A percentile compares a stretch with the other conserved stretches of the same genome.
phyloP scores from a whole-genome alignment of 1,140 invertebrate species.

The Aphaenogaster rudis region DNA sequence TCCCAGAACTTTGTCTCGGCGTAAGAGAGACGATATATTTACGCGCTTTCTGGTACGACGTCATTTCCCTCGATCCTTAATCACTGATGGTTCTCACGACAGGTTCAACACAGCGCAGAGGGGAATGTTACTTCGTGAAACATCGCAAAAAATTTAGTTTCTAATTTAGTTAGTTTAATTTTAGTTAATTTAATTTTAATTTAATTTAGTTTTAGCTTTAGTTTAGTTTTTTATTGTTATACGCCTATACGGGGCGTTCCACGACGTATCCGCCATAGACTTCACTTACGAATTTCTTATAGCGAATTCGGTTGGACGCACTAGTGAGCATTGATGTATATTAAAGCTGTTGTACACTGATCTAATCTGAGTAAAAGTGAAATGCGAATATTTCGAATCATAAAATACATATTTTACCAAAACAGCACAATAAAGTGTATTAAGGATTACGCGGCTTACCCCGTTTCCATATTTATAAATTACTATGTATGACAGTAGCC shows the following conservation, averaged over 20 bases:
- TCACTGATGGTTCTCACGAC: background rate
- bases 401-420: no score
- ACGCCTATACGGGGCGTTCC: background rate
- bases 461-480: no score
- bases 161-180: background rate
- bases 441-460: no score
- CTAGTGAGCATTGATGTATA: no score
- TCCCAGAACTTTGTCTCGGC: background rate
- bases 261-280: background rate
- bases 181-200: background rate
- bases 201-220: background rate
- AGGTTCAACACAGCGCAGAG: background rate
- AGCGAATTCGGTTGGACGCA: no score
- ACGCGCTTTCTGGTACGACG: background rate
- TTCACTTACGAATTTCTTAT: background rate
- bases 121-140: background rate
- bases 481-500: no score
- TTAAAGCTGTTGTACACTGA: no score
- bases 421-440: no score
- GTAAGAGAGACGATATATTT: background rate
- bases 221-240: background rate
- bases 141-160: background rate
- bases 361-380: no score
- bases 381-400: no score
- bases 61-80: background rate